Evolutionary conservation across 2,888 invertebrate species (phyloP).

Genomic region (Melitaea athalia): DNA sequence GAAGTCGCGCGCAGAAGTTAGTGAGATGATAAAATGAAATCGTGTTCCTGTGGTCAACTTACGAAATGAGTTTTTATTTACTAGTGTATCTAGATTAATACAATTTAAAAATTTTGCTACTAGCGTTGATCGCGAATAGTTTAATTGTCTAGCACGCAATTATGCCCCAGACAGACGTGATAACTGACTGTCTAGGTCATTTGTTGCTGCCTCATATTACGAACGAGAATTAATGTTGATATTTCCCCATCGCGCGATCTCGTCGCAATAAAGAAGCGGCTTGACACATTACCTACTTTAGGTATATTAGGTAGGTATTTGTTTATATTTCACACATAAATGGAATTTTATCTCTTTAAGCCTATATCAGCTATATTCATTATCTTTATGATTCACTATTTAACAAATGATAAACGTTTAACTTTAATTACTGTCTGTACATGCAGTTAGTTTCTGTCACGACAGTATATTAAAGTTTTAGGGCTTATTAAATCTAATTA

Average conservation of each 20-base stretch:
- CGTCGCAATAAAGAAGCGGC: constrained; percentile 12
- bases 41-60: too few species aligned
- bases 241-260: constrained; percentile 22
- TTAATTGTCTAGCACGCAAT: constrained; percentile 72
- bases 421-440: constrained; percentile 4
- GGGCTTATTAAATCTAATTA: constrained; percentile 29
- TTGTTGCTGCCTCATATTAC: constrained; percentile 55
- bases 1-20: too few species aligned
- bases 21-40: too few species aligned
- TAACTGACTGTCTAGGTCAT: constrained; percentile 71
- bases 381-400: background rate
- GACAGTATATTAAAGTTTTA: constrained; percentile 18
- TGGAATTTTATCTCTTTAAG: background rate
- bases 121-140: constrained; percentile 52
- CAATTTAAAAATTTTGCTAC: constrained; percentile 24
- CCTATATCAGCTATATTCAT: background rate
- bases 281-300: constrained; percentile 7
- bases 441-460: constrained; percentile 1
- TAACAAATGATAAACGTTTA: background rate
- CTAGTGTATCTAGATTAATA: background rate
- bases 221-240: constrained; percentile 51
- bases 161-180: constrained; percentile 70
- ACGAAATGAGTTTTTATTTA: too few species aligned
- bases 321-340: background rate
- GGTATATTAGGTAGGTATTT: too few species aligned